Evolutionary conservation across 2,113 vertebrate genomes (phyloP), one percentile per base, ranked within the genome.

Genomic region (Tinamus guttatus): DNA sequence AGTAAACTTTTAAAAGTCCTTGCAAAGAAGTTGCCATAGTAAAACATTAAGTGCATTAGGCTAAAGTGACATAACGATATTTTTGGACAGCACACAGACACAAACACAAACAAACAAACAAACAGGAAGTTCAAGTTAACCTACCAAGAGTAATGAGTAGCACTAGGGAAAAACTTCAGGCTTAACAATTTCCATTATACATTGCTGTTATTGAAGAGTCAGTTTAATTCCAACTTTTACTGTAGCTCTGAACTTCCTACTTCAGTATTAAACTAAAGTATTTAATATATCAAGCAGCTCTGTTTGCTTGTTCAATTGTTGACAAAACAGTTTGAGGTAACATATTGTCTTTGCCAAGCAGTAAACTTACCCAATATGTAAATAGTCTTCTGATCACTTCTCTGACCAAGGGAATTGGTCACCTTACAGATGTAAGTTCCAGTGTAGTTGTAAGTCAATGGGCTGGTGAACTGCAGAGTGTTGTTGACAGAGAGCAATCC

Each of bases 341-440:
- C 18, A n/a, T 5, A 19, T 3, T 51, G 24, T 51, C 67, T 87
- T 58, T 16, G 12, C 14, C 45, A 22, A 76, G 8, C 54, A 58
- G 7, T 7, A 49, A 58, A 89, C 99, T 99, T 98, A 99, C 99
- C 99, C 98, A 98, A 96, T 91, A 99, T 98, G 97, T 98, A 98
- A 97, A 99, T 92, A 68, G 98, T 95, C 80, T 99, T 98, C 94
- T 99, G 98, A 95, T 98, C 98, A 97, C 97, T 99, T 93, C 97
- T 98, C 71, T 98, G 97, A 69, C 99, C 99, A 54, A 99, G 97
- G 41, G 98, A 98, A 96, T 99, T 99, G 32, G 96, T 97, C 95
- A 99, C 99, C 87, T 98, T 98, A 93, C 99, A 99, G 89, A 99
- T 87, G 2, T 99, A 99, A 80, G 98, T 98, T 71, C 99, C 99